phyloP scores from a whole-genome alignment of 1,140 invertebrate genomes.

The Teleopsis dalmanni region DNA sequence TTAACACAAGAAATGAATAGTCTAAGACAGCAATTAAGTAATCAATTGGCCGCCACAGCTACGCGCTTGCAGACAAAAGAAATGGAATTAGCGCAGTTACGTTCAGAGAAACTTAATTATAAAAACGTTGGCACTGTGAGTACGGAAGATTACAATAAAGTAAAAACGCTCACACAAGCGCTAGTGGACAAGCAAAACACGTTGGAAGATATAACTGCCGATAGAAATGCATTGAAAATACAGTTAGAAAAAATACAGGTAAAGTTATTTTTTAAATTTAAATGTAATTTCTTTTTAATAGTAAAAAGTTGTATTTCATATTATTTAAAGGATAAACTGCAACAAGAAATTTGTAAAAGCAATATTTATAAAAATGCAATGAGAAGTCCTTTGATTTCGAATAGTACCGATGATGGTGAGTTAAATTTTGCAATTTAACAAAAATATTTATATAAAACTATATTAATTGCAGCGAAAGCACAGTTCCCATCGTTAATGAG shows the following conservation, averaged over 20 bases:
- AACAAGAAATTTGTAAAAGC: conserved; percentile 21
- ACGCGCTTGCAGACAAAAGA: conserved; percentile 38
- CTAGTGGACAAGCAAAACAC: conserved; percentile 73
- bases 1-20: conserved; percentile 33
- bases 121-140: neutral
- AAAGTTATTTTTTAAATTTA: conserved; percentile 23
- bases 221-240: conserved; percentile 68
- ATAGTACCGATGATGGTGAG: conserved; percentile 57
- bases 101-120: neutral
- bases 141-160: conserved; percentile 52
- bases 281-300: neutral
- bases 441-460: neutral
- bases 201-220: conserved; percentile 67
- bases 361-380: neutral
- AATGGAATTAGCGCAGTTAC: conserved; percentile 23
- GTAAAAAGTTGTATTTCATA: no score
- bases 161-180: conserved; percentile 63
- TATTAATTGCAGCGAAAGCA: conserved; percentile 46
- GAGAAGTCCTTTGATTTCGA: conserved; percentile 47
- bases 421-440: neutral
- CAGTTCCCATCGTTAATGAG: conserved; percentile 64
- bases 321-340: conserved; percentile 24
- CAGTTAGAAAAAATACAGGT: conserved; percentile 75
- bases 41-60: conserved; percentile 34
- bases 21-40: conserved; percentile 37